Evolutionary conservation across 2,797 vertebrate species (phyloP), one percentile per base, ranked within the genome.

Genomic region (Liasis olivaceus): DNA sequence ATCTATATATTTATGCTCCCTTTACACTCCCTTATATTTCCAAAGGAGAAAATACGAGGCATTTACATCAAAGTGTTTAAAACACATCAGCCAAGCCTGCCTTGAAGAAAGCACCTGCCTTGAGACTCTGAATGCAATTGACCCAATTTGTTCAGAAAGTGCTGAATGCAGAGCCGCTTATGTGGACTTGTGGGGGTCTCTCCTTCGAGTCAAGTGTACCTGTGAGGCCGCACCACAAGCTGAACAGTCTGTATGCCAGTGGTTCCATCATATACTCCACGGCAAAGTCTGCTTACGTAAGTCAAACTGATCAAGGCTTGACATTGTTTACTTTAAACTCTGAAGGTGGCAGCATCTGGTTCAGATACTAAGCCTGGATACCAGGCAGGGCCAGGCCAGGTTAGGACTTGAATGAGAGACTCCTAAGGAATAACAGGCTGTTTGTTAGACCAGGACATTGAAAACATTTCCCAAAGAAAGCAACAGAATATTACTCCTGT

Each of bases 21-120:
- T 17, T 22, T 28, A 90, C 28, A 14, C 62, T 13, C 22, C 8
- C 7, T 84, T 88, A 86, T 31, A 47, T 26, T 42, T 42, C n/a
- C 72, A 60, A 94, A 99, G 99, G 95, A 87, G 95, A 89, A 96
- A 96, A 91, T 98, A 99, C 59, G 94, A 94, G 95, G 77, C 69
- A 1, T 98, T 99, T 96, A 94, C 26, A 86, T 96, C 95, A 42
- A 98, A 98, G 91, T 99, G 99, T 94, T 99, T 99, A 98, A 97
- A 94, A 36, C 93, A 59, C 0, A 97, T 97, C 94, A 94, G 96
- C 94, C 87, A 93, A 85, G 93, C 93, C 0, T 98, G 98, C 85
- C 96, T 97, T 0, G 89, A 94, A 15, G 94, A 97, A 36, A 96
- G 97, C 63, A 96, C 97, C n/a, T 99, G 98, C 91, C 96, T 98